Evolutionary conservation across 2,113 vertebrate species (phyloP).

Genomic region (Indicator maculatus): DNA sequence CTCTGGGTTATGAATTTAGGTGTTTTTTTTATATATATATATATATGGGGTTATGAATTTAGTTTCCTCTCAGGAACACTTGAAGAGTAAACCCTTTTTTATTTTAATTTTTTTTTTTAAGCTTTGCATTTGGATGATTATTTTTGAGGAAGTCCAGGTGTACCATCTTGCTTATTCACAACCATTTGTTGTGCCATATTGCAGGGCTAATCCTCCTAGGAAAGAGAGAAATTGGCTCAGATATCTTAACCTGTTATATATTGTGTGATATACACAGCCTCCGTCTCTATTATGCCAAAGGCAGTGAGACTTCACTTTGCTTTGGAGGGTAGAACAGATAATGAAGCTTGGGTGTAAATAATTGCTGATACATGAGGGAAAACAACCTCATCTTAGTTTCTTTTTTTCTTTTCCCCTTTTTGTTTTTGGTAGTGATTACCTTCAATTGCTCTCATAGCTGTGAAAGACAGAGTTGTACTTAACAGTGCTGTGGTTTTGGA

Average conservation of each 20-base stretch:
- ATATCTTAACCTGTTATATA: conserved; percentile 3
- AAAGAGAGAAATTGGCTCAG: neutral
- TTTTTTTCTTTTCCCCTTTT: neutral
- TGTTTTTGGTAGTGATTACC: neutral
- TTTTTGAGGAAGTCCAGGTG: conserved; percentile 21
- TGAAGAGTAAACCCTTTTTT: neutral
- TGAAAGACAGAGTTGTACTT: neutral
- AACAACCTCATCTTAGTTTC: neutral
- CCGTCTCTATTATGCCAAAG: neutral
- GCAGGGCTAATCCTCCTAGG: conserved; percentile 18
- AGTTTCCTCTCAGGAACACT: neutral
- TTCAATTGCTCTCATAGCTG: neutral
- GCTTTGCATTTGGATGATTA: neutral
- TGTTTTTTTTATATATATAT: neutral
- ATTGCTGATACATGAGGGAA: neutral
- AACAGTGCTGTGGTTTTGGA: neutral
- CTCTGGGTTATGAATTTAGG: too few species aligned
- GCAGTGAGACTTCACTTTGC: neutral
- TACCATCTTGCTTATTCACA: conserved; percentile 14
- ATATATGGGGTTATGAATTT: neutral
- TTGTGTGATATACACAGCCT: neutral
- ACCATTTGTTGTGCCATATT: conserved; percentile 34
- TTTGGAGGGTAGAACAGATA: neutral
- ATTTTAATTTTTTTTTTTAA: neutral
- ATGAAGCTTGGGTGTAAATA: conserved; percentile 28